Evolutionary conservation across 2,113 vertebrate genomes (phyloP), one percentile per base, ranked within the genome.

Genomic region (Camelus bactrianus): DNA sequence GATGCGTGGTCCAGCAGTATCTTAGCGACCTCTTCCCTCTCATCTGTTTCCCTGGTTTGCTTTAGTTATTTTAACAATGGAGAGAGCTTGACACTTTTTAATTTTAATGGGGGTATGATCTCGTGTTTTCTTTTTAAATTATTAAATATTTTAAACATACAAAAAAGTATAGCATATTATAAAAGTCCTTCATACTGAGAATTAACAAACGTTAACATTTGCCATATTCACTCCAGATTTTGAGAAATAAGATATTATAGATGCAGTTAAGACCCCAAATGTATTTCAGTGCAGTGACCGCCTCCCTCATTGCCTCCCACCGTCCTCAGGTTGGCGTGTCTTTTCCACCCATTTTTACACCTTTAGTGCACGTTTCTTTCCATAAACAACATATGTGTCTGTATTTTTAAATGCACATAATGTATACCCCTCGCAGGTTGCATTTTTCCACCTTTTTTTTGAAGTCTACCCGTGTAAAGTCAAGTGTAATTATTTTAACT

Each of bases 361-460:
- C 19, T 77, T 50, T 67, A 15, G 20, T 69, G 28, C 35, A 70
- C 2, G 0, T 93, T 87, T 79, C 46, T 93, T 65, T 52, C 56
- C 15, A 35, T 32, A 38, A 83, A 58, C 19, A 77, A 54, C 24
- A 52, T 52, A 26, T 0, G 87, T 16, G 30, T 77, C 85, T 85
- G 60, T 82, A 8, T 76, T 95, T 94, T 92, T 32, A 75, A 82
- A 70, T 83, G 50, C 76, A 28, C 2, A 2, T 94, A n/a, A 28
- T 83, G n/a, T 70, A 20, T 38, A 52, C 46, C 65, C 24, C 70
- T 58, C 52, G 4, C 6, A 75, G 17, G 81, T 81, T 89, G 48
- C 11, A 64, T 88, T 88, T 85, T 90, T 86, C 62, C 11, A 65
- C 35, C 52, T 26, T 76, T 93, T 77, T 89, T 92, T 67, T 83